These are phyloP conservation scores for Cygnus atratus DNA, from an alignment of 2,113 vertebrate species.

Conservation along the genomic window DNA sequence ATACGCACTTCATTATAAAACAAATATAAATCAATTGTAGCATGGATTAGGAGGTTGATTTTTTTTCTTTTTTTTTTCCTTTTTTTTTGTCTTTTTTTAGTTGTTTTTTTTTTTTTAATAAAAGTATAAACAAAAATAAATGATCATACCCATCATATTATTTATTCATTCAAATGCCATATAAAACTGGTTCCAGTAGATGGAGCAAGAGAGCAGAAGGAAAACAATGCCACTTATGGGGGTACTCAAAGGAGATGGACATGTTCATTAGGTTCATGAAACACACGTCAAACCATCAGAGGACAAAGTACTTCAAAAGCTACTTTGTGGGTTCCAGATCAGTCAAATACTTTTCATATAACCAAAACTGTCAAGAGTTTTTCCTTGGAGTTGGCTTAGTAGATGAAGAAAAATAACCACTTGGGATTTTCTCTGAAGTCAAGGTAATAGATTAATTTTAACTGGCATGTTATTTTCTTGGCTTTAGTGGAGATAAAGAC, in stretches of 20 bases:
- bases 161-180: neutral
- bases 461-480: conserved; percentile 25
- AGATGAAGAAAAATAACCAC: conserved; percentile 38
- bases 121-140: neutral
- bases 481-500: conserved; percentile 29
- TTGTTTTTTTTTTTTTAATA: neutral
- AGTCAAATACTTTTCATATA: neutral
- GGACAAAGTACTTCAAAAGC: neutral
- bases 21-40: neutral
- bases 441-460: conserved; percentile 40
- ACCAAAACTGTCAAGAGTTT: conserved; percentile 29
- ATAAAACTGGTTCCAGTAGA: conserved; percentile 35
- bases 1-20: neutral
- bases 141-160: neutral
- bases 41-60: neutral
- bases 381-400: conserved; percentile 29
- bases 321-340: neutral
- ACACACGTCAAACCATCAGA: neutral
- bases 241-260: neutral
- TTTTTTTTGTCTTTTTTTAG: too few relatives aligned
- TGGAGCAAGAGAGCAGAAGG: conserved; percentile 54
- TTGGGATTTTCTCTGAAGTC: conserved; percentile 33
- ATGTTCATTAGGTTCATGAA: neutral
- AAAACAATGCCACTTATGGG: neutral
- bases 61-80: neutral